These are phyloP conservation scores for Noctilio leporinus DNA, from an alignment of 2,113 vertebrate species.

Conservation along the genomic window DNA sequence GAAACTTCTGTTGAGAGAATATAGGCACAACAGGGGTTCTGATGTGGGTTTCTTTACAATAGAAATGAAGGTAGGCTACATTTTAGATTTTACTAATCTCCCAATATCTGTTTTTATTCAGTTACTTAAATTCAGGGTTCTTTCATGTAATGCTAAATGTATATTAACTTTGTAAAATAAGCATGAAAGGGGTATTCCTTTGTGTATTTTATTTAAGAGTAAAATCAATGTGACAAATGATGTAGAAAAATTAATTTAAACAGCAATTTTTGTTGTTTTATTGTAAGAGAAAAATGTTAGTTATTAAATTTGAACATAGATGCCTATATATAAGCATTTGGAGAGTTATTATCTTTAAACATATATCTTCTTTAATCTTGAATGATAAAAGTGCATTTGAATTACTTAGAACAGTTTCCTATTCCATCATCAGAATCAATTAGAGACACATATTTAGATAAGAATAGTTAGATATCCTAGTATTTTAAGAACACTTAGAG, in stretches of 20 bases:
- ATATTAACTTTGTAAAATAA: constrained; percentile 52
- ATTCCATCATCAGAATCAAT: not conserved
- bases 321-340: not conserved
- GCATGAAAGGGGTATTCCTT: not conserved
- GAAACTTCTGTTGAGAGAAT: constrained; percentile 68
- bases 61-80: constrained; percentile 53
- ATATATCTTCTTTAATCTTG: not conserved
- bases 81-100: constrained; percentile 40
- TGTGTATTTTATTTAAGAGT: not conserved
- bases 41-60: constrained; percentile 56
- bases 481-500: not conserved
- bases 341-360: not conserved
- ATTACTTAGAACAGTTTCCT: not conserved
- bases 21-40: constrained; percentile 47
- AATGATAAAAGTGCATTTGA: not conserved
- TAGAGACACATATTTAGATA: not conserved
- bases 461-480: not conserved
- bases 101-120: constrained; percentile 58
- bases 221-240: not conserved
- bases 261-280: not conserved
- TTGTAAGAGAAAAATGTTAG: not conserved
- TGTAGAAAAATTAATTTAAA: constrained; percentile 30
- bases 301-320: not conserved
- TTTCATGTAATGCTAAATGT: constrained; percentile 42
- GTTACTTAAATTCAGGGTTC: constrained; percentile 20